Percentiles rank a stretch among this genome's conserved stretches.
These are phyloP conservation scores for Halocynthia roretzi DNA, from an alignment of 23 tunicate genomes.

Conservation along the genomic window DNA sequence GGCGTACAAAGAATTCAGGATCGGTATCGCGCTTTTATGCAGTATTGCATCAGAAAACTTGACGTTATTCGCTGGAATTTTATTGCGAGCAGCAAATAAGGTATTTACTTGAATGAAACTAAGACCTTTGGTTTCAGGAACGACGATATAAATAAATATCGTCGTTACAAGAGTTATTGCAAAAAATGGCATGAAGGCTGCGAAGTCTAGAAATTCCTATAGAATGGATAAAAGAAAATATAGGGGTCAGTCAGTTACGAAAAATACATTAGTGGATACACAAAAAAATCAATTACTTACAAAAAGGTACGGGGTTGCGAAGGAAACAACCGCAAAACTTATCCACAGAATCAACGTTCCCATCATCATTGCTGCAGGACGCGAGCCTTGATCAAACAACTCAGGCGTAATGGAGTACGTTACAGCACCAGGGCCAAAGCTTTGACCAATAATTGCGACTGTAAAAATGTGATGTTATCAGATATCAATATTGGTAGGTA, in stretches of 20 bases:
- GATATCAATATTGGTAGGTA: background rate
- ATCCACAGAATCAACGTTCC: conserved; percentile 26
- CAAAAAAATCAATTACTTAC: conserved; percentile 19
- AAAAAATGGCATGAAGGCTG: conserved; percentile 39
- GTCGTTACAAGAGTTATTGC: background rate
- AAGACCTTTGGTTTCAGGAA: conserved; percentile 43
- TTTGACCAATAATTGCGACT: conserved; percentile 33
- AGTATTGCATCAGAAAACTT: too few species aligned
- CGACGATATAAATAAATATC: conserved; percentile 20
- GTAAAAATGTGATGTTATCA: background rate
- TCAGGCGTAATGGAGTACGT: conserved; percentile 33
- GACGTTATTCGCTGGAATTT: too few species aligned
- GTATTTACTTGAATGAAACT: too few species aligned
- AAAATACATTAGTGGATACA: background rate
- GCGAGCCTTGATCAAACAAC: conserved; percentile 36
- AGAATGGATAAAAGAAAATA: background rate
- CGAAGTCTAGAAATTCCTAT: conserved; percentile 30
- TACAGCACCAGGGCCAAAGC: conserved; percentile 28
- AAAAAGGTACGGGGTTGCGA: conserved; percentile 43
- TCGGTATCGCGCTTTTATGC: too few species aligned
- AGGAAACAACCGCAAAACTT: conserved; percentile 23
- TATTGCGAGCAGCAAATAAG: too few species aligned
- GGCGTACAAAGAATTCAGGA: too few species aligned
- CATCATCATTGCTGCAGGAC: conserved; percentile 49
- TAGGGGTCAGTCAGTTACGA: background rate